A percentile compares a stretch with the other conserved stretches of the same genome.
These are phyloP conservation scores for Hormaphis cornu DNA, from an alignment of 1,140 invertebrate genomes.

Conservation along the genomic window DNA sequence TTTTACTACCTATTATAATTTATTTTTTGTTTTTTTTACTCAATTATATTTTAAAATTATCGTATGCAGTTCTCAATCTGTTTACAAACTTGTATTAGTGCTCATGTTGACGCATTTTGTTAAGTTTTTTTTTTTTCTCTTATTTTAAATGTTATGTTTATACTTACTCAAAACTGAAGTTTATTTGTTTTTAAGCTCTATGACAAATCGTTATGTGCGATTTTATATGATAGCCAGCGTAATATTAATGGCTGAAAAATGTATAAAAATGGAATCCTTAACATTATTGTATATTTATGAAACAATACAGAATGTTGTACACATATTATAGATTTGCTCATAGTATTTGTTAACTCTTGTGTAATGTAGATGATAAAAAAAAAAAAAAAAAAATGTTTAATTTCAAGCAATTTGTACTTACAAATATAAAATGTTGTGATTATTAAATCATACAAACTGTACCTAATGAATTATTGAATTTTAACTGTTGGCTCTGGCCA, in stretches of 20 bases:
- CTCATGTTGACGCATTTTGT: background rate
- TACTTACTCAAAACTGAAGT: slow-evolving; percentile 5
- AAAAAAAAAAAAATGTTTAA: background rate
- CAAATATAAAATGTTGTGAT: slow-evolving; percentile 28
- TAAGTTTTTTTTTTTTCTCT: background rate
- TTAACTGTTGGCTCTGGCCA: background rate
- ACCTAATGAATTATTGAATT: background rate
- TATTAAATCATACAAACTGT: slow-evolving; percentile 15
- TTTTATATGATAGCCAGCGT: background rate
- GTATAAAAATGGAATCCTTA: slow-evolving; percentile 4
- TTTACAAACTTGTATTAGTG: background rate
- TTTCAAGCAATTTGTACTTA: slow-evolving; percentile 26
- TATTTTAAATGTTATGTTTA: slow-evolving; percentile 2
- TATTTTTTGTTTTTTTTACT: background rate
- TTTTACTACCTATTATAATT: too few species aligned
- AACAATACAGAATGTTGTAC: slow-evolving; percentile 22
- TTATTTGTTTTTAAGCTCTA: slow-evolving; percentile 17
- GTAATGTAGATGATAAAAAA: slow-evolving; percentile 21
- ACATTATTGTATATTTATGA: slow-evolving; percentile 11
- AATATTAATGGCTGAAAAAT: background rate
- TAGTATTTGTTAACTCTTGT: slow-evolving; percentile 32
- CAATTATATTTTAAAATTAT: background rate
- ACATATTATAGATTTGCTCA: slow-evolving; percentile 32
- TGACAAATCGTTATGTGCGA: slow-evolving; percentile 13
- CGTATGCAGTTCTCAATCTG: background rate